Evolutionary conservation across 2,113 vertebrate species (phyloP), one percentile per base, ranked within the genome.

Genomic region (Himantopus leucocephalus): DNA sequence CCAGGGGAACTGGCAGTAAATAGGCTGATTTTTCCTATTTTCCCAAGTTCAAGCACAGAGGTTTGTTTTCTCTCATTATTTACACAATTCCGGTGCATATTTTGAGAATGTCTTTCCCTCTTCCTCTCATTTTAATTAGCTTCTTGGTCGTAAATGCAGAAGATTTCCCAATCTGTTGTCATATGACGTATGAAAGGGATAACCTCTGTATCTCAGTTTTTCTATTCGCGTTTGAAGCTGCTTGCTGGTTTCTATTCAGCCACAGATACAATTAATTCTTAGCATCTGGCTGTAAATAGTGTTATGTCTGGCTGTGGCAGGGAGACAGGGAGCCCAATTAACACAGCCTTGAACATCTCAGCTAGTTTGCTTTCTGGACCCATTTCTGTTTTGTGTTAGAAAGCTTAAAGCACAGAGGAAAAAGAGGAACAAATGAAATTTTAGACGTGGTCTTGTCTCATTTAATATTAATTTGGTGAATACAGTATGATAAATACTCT

Each of bases 221-320:
- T 72, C 60, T 68, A 29, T 60, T 88, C 34, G 19, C 3, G 6
- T 85, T 95, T 85, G 79, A 95, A 96, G 52, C 78, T 95, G 87
- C 37, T 92, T 96, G 37, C 59, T 94, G 91, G 82, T 97, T 97
- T 92, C 73, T 50, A 50, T 88, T 92, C 55, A 93, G 71, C 66
- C 72, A 24, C 75, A 85, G 85, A 95, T 74, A 77, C 73, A 95
- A 95, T 95, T 95, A 95, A 94, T 95, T 96, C 91, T 92, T 85
- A 63, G 81, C 94, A 94, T 95, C 91, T 97, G 90, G 43, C 91
- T 96, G 82, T 74, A 97, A 97, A 85, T 20, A 91, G 86, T 39
- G 58, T 64, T 95, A 67, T 85, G 66, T 92, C 92, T 97, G 92
- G 85, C 75, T 89, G 37, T 63, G 48, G 55, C n/a, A 78, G 68